These are phyloP conservation scores for Eumacrocentrus americanus DNA, from an alignment of 2,888 invertebrate genomes.

Conservation along the genomic window DNA sequence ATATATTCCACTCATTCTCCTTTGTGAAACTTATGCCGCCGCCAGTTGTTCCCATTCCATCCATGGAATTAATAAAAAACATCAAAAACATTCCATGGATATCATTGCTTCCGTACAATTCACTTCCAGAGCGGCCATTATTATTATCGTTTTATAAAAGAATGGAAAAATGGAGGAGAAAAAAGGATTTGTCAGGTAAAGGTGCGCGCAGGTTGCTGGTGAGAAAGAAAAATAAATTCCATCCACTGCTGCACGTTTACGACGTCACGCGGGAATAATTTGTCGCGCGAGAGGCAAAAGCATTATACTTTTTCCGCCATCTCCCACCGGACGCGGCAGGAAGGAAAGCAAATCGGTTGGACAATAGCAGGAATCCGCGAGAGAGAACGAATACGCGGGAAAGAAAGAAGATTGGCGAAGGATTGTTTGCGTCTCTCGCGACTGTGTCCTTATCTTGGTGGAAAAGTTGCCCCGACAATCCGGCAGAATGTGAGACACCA, in stretches of 20 bases:
- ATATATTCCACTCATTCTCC: neutral
- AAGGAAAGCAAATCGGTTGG: slow-evolving; percentile 22
- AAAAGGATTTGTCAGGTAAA: neutral
- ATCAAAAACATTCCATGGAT: no score
- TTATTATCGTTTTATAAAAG: neutral
- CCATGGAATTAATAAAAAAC: no score
- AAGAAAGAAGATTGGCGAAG: neutral
- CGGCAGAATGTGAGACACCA: slow-evolving; percentile 20
- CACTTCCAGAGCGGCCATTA: no score
- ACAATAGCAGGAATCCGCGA: slow-evolving; percentile 19
- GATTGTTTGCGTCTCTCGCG: neutral
- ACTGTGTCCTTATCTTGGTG: neutral
- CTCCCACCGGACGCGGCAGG: slow-evolving; percentile 7
- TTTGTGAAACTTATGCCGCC: no score
- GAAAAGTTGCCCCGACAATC: slow-evolving; percentile 38
- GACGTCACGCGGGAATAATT: slow-evolving; percentile 35
- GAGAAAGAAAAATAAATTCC: slow-evolving; percentile 27
- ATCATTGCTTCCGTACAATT: no score
- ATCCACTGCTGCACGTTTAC: slow-evolving; percentile 30
- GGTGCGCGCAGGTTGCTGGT: neutral
- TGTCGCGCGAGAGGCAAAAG: slow-evolving; percentile 24
- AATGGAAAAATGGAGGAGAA: neutral
- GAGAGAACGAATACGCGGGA: slow-evolving; percentile 2
- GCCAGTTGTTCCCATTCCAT: no score
- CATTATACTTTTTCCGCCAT: slow-evolving; percentile 15